phyloP scores from a whole-genome alignment of 2,888 invertebrate genomes.

The Lepidochitona cinerea region DNA sequence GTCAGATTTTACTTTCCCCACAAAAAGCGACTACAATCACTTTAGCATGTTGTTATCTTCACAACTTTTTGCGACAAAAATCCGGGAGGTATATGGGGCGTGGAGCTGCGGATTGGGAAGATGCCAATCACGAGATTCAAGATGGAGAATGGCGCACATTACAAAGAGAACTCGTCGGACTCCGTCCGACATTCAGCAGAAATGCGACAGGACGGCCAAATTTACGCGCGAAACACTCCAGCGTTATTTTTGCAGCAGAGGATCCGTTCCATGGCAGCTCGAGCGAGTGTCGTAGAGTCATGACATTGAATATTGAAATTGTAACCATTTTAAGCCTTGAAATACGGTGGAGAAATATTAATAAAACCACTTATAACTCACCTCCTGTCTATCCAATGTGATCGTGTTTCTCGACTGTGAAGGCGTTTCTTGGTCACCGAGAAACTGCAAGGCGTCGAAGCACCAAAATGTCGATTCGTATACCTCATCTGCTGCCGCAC shows the following conservation, averaged over 20 bases:
- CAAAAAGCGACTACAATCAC: constrained; percentile 14
- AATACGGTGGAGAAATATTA: too few species aligned
- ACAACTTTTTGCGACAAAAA: constrained; percentile 12
- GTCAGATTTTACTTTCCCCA: constrained; percentile 10
- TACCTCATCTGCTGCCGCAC: constrained; percentile 12
- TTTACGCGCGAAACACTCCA: neutral
- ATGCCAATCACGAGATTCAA: constrained; percentile 5
- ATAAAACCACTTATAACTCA: too few species aligned
- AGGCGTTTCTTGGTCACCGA: constrained; percentile 21
- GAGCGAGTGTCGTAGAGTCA: too few species aligned
- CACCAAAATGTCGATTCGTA: constrained; percentile 24
- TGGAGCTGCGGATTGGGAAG: constrained; percentile 15
- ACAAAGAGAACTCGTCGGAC: neutral
- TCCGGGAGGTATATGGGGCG: constrained; percentile 9
- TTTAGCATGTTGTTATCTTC: constrained; percentile 17
- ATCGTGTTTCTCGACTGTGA: constrained; percentile 9
- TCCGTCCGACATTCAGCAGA: constrained; percentile 8
- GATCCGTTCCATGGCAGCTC: too few species aligned
- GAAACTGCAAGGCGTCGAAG: constrained; percentile 21
- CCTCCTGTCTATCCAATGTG: neutral
- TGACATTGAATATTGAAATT: too few species aligned
- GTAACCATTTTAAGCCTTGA: too few species aligned
- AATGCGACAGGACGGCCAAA: neutral
- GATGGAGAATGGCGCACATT: neutral
- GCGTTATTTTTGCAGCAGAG: neutral